Percentiles rank a stretch among this genome's conserved stretches.
Conservation (phyloP, 2,113 vertebrate species). For the Prietella phreatophila region DNA sequence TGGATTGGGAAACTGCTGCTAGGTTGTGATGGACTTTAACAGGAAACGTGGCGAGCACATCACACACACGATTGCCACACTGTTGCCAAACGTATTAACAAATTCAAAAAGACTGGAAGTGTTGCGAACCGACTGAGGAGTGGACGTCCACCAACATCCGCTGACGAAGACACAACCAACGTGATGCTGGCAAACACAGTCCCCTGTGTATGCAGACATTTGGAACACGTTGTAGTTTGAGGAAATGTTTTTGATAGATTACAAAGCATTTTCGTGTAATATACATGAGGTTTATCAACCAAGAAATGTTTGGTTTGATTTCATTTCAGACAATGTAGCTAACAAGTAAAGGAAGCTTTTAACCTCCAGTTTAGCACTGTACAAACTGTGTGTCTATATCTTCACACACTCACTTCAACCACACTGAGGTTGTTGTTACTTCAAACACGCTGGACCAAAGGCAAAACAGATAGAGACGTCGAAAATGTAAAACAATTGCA, state of each 20-base stretch:
- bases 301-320: not conserved
- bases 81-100: too few relatives aligned
- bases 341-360: too few relatives aligned
- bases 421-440: not conserved
- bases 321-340: not conserved
- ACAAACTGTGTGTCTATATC: not conserved
- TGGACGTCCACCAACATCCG: too few relatives aligned
- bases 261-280: not conserved
- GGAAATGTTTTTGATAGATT: not conserved
- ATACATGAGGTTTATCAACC: not conserved
- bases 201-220: too few relatives aligned
- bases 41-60: too few relatives aligned
- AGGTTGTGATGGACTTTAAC: too few relatives aligned
- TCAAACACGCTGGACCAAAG: not conserved
- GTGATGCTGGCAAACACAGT: too few relatives aligned
- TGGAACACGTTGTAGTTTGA: not conserved
- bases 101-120: too few relatives aligned
- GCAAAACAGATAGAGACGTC: not conserved
- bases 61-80: too few relatives aligned
- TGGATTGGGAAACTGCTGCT: too few relatives aligned
- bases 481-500: not conserved
- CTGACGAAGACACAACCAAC: too few relatives aligned
- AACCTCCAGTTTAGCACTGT: not conserved
- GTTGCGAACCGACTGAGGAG: too few relatives aligned
- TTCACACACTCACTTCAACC: not conserved